phyloP scores from a whole-genome alignment of 2,888 invertebrate species.

The Hirtodrosophila confusa region DNA sequence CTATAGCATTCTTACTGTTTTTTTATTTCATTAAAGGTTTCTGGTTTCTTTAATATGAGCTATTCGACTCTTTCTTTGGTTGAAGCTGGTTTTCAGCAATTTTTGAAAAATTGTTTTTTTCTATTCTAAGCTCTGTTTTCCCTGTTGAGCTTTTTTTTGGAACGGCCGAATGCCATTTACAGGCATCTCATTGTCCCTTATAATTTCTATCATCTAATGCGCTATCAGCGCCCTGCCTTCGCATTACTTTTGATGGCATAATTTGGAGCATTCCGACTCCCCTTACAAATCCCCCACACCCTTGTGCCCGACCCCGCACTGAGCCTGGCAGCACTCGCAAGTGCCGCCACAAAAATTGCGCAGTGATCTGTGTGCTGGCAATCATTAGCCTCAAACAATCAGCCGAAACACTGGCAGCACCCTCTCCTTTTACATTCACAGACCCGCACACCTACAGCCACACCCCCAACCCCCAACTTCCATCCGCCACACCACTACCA shows the following conservation, averaged over 20 bases:
- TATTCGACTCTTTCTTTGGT: too few species aligned
- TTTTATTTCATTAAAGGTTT: too few species aligned
- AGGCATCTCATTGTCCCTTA: conserved; percentile 37
- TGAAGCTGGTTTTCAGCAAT: too few species aligned
- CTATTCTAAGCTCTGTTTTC: not conserved
- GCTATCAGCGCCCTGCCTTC: conserved; percentile 24
- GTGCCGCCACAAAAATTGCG: conserved; percentile 51
- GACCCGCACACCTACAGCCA: not conserved
- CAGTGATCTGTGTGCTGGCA: conserved; percentile 75
- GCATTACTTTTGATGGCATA: conserved; percentile 76
- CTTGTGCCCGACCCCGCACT: not conserved
- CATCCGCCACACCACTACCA: not conserved
- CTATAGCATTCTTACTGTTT: too few species aligned
- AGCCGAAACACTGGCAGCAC: conserved; percentile 18
- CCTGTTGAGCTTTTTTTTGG: not conserved
- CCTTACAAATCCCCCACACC: not conserved
- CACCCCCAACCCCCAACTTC: too few species aligned
- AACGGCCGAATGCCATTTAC: conserved; percentile 21
- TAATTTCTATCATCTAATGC: conserved; percentile 41
- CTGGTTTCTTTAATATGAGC: too few species aligned
- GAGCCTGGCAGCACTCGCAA: conserved; percentile 1
- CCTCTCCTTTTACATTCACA: not conserved
- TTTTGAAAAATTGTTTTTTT: not conserved
- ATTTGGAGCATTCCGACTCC: conserved; percentile 52
- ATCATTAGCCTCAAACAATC: conserved; percentile 70